These are phyloP conservation scores for Encarsia formosa DNA, from an alignment of 2,888 invertebrate species.

Conservation along the genomic window DNA sequence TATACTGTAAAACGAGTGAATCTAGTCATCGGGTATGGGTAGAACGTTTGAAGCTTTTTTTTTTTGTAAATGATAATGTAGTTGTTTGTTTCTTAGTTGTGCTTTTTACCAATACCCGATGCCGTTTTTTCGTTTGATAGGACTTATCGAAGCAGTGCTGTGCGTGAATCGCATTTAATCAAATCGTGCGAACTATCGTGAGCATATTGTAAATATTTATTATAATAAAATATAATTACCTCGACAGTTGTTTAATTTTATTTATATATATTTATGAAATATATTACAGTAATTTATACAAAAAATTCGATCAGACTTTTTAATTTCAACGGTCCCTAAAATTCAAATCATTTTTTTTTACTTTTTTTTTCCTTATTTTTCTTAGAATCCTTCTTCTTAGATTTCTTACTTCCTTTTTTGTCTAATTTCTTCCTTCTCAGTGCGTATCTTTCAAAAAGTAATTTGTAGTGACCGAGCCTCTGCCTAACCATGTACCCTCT, in stretches of 20 bases:
- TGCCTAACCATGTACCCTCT: slow-evolving; percentile 42
- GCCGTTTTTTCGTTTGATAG: slow-evolving; percentile 16
- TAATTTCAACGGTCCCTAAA: too few species aligned
- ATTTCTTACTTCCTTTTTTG: slow-evolving; percentile 21
- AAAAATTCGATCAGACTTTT: background rate
- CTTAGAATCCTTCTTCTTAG: slow-evolving; percentile 25
- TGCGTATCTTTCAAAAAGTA: background rate
- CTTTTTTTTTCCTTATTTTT: slow-evolving; percentile 15
- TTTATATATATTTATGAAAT: too few species aligned
- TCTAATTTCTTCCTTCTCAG: slow-evolving; percentile 7
- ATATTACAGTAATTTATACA: slow-evolving; percentile 50
- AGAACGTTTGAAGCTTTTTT: too few species aligned
- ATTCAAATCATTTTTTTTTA: slow-evolving; percentile 3
- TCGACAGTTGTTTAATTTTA: slow-evolving; percentile 47
- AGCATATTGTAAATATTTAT: slow-evolving; percentile 47
- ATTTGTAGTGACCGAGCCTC: slow-evolving; percentile 33
- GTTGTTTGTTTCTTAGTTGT: slow-evolving; percentile 7
- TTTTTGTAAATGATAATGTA: background rate
- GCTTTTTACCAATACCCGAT: slow-evolving; percentile 21
- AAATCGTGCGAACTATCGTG: slow-evolving; percentile 40
- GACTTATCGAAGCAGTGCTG: slow-evolving; percentile 23
- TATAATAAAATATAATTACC: slow-evolving; percentile 27
- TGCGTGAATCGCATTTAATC: slow-evolving; percentile 31
- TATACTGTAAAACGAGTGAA: too few species aligned
- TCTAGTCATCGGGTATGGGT: slow-evolving; percentile 19